phyloP scores from a whole-genome alignment of 2,113 vertebrate genomes.

The Poeciliopsis occidentalis region DNA sequence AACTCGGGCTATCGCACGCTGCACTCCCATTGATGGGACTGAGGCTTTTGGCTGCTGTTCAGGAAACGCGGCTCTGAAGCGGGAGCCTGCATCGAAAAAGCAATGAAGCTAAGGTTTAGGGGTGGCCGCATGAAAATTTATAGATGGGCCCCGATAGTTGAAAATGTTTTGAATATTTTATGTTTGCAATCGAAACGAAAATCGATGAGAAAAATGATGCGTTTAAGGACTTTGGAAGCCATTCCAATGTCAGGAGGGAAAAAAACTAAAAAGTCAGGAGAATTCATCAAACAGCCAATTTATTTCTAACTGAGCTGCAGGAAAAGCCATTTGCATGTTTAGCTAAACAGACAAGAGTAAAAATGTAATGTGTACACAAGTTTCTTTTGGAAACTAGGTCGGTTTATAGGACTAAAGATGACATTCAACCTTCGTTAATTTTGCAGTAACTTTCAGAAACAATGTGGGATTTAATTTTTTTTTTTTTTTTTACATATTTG shows the following conservation, averaged over 20 bases:
- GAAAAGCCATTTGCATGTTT: not conserved
- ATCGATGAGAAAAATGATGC: constrained; percentile 2
- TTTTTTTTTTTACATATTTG: no score
- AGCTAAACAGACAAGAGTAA: not conserved
- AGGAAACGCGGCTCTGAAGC: constrained; percentile 26
- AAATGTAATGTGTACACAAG: not conserved
- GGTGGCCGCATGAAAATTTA: constrained; percentile 15
- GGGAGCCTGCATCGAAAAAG: constrained; percentile 28
- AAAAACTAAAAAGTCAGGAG: not conserved
- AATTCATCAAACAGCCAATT: not conserved
- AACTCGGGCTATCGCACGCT: constrained; percentile 32
- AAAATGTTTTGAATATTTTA: constrained; percentile 12
- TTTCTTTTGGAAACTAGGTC: not conserved
- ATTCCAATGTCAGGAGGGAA: no score
- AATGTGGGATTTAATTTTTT: no score
- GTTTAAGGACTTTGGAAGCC: not conserved
- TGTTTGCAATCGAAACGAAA: not conserved
- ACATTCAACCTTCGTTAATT: not conserved
- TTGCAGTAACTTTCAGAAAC: no score
- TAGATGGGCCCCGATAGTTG: constrained; percentile 2
- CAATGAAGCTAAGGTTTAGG: constrained; percentile 16
- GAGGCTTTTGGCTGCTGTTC: constrained; percentile 57
- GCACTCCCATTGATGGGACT: constrained; percentile 54
- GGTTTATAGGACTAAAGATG: not conserved
- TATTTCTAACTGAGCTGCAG: not conserved